Base-by-base conservation (phyloP, 1,140 invertebrate species). In the Nasonia giraulti region DNA sequence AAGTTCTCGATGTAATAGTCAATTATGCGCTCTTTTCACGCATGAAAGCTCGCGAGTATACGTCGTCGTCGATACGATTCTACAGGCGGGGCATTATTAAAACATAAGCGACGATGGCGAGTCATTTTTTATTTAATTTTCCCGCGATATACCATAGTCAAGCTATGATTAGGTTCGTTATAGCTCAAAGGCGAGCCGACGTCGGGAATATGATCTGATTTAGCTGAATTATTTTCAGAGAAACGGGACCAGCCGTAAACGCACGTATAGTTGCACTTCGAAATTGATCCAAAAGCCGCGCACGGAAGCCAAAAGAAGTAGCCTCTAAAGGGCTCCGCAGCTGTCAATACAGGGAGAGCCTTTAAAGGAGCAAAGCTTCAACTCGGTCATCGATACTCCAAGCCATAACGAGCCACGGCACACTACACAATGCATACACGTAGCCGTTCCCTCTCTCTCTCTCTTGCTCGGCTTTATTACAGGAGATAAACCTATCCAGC, bases 401-500 rank as follows among this genome's bases (percentile, higher is more conserved):
- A 50, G 20, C 55, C 20, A 62, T 62, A 62, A 62, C 55, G 55
- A 62, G 17, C 55, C 20, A 6, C 55, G 17, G 17, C 20, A 62
- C 3, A 6, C 40, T 44, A 62, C 5, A 17, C 55, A 62, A n/a
- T 62, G 55, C 55, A 20, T 62, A 20, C 55, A 71, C 27, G 33
- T 71, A 71, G 23, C 11, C 69, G 23, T 33, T 33, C 69, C 3
- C 2, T 33, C 31, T 33, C 27, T 33, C 31, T 33, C 27, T 71
- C 69, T 44, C 33, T 3, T 6, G 2, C n/a, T 20, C 44, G 75
- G 69, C 11, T 83, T 76, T 76, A 68, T 44, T 44, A 44, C 50
- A 2, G 1, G 23, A 44, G 50, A 83, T 83, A 76, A 76, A 50
- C 73, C 74, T 74, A 76, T 76, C 68, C n/a, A 20, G 14, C 50